Evolutionary conservation across 2,797 vertebrate species (phyloP).

Genomic region (Mallotus villosus): DNA sequence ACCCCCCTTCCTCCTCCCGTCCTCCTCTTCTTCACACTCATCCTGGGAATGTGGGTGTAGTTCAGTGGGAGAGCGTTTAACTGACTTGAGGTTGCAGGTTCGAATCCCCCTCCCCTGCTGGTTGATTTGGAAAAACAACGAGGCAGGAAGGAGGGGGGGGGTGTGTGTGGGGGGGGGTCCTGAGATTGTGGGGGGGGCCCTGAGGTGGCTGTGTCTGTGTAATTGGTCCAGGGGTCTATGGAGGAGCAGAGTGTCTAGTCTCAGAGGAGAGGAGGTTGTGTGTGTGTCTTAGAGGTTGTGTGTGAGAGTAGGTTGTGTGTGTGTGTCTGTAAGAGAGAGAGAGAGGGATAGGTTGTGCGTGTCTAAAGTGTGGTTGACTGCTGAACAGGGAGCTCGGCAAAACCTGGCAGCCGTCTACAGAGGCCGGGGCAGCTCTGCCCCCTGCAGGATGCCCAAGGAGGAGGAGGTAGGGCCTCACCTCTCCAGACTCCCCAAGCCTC

Average conservation of each 20-base stretch:
- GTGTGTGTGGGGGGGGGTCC: too few relatives aligned
- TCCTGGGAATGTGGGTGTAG: too few relatives aligned
- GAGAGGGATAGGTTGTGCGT: background rate
- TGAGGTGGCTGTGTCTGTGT: too few relatives aligned
- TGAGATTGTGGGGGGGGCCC: too few relatives aligned
- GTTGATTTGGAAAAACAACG: too few relatives aligned
- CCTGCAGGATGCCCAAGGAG: slow-evolving; percentile 92
- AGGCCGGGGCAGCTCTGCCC: slow-evolving; percentile 82
- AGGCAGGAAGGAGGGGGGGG: too few relatives aligned
- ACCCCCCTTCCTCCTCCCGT: background rate
- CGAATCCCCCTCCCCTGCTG: too few relatives aligned
- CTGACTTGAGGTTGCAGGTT: background rate
- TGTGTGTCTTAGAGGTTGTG: background rate
- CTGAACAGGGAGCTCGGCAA: slow-evolving; percentile 94
- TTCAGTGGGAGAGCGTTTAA: background rate
- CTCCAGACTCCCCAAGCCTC: slow-evolving; percentile 39
- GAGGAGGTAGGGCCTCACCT: slow-evolving; percentile 89
- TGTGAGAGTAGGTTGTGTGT: too few relatives aligned
- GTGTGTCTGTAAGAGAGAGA: too few relatives aligned
- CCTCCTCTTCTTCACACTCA: too few relatives aligned
- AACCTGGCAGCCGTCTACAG: slow-evolving; percentile 88
- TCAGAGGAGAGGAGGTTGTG: background rate
- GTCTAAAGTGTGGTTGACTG: slow-evolving; percentile 86
- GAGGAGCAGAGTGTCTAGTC: too few relatives aligned
- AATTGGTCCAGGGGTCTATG: too few relatives aligned